phyloP scores from a whole-genome alignment of 2,113 vertebrate genomes.

The Otocyon megalotis region DNA sequence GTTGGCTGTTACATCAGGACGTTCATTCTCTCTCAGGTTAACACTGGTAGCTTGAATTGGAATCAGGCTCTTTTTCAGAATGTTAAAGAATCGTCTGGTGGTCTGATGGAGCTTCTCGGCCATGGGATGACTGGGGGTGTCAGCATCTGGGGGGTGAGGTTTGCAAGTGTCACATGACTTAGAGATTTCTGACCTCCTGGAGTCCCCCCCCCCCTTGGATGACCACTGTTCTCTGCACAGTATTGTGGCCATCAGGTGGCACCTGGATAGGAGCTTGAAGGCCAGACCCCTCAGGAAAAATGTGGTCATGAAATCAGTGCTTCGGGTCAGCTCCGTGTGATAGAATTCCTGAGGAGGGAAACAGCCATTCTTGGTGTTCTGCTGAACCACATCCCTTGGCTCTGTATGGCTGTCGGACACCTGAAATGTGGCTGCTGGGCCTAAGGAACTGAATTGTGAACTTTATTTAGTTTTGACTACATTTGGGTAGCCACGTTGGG shows the following conservation, averaged over 20 bases:
- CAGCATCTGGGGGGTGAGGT: background rate
- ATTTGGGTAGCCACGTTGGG: background rate
- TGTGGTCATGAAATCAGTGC: background rate
- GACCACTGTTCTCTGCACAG: background rate
- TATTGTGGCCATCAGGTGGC: background rate
- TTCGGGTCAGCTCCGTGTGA: background rate
- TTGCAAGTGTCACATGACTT: background rate
- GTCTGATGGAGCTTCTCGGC: background rate
- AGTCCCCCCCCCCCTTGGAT: background rate
- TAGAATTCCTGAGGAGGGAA: background rate
- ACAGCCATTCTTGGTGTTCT: too few relatives aligned
- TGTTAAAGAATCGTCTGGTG: background rate
- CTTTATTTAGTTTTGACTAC: background rate
- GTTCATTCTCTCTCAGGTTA: background rate
- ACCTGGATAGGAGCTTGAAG: background rate
- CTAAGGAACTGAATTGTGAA: background rate
- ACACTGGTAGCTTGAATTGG: background rate
- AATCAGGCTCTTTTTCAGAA: background rate
- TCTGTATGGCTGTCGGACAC: accelerated
- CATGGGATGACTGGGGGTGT: background rate
- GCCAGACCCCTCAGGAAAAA: background rate
- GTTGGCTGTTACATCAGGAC: background rate
- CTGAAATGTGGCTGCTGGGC: background rate
- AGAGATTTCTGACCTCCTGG: background rate
- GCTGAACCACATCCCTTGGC: background rate